Percentiles rank a stretch among this genome's conserved stretches.
These are phyloP conservation scores for Clepsis dumicolana DNA, from an alignment of 2,888 invertebrate genomes.

Conservation along the genomic window DNA sequence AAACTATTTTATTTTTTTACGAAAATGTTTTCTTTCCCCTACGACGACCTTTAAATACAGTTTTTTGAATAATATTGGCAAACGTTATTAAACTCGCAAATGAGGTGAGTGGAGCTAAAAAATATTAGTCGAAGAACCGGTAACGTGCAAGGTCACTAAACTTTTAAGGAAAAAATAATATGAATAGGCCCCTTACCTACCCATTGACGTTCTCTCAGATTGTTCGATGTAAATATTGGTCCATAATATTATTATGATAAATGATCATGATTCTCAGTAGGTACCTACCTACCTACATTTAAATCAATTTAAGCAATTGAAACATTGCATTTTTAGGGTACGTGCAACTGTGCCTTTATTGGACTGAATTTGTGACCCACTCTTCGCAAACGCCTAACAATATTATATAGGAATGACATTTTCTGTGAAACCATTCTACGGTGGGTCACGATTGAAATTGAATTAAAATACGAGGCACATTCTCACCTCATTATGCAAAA, in stretches of 20 bases:
- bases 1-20: not conserved
- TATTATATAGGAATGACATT: not conserved
- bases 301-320: too few species aligned
- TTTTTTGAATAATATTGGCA: not conserved
- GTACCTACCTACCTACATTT: too few species aligned
- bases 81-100: not conserved
- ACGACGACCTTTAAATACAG: too few species aligned
- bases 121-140: slow-evolving; percentile 6
- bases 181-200: not conserved
- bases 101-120: not conserved
- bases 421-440: not conserved
- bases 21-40: not conserved
- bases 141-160: not conserved
- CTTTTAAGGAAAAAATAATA: slow-evolving; percentile 5
- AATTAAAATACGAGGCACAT: too few species aligned
- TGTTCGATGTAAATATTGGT: not conserved
- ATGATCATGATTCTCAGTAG: too few species aligned
- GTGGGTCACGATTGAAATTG: not conserved
- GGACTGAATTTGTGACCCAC: not conserved
- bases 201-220: not conserved
- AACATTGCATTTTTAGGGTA: too few species aligned
- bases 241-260: too few species aligned
- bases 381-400: not conserved
- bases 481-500: too few species aligned
- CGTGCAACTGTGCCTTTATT: too few species aligned